Evolutionary conservation across 2,113 vertebrate genomes (phyloP), one percentile per base, ranked within the genome.

Genomic region (Ondatra zibethicus): DNA sequence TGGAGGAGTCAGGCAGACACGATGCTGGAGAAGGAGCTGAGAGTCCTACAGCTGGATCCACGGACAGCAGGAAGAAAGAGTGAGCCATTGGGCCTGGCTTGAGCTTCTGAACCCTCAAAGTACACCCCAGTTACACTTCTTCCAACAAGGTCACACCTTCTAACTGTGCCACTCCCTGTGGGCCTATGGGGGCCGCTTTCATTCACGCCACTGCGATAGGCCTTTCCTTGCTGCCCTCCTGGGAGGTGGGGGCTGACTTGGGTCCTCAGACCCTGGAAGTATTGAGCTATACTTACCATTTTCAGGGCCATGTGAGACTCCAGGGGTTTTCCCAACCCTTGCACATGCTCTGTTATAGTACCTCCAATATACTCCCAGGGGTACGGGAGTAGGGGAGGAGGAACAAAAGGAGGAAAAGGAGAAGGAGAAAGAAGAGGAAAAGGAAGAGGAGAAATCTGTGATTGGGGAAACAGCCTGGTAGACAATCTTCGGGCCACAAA

Each of bases 231-330:
- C n/a, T 6, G 1, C 12, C 16, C 29, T 85, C 11, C 47, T 73
- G 23, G 31, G 42, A 19, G 1, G 23, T 27, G 27, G 68, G 14
- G 7, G 27, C 11, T 10, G 36, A 17, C 61, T 11, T 12, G 19
- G 16, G 10, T 23, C 88, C 42, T n/a, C 29, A 17, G 84, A 36
- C 2, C 8, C 42, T 11, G 0, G 47, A 65, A 25, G 27, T 16
- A 27, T 16, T 47, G 4, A 2, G n/a, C 84, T 85, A 1, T 4
- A 4, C 29, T 17, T 29, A n/a, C 50, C n/a, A 10, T 1, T 5
- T 2, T 0, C 0, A 2, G 25, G 47, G 10, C 58, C 42, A 0
- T 0, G 7, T 2, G 21, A 45, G n/a, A 76, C 9, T 52, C 55
- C 33, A 52, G 0, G 0, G 42, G 23, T 27, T 3, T 14, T 25